Percentiles rank a stretch among this genome's conserved stretches.
Evolutionary conservation across 2,113 vertebrate genomes (phyloP).

Genomic region (Anser brachyrhynchus): DNA sequence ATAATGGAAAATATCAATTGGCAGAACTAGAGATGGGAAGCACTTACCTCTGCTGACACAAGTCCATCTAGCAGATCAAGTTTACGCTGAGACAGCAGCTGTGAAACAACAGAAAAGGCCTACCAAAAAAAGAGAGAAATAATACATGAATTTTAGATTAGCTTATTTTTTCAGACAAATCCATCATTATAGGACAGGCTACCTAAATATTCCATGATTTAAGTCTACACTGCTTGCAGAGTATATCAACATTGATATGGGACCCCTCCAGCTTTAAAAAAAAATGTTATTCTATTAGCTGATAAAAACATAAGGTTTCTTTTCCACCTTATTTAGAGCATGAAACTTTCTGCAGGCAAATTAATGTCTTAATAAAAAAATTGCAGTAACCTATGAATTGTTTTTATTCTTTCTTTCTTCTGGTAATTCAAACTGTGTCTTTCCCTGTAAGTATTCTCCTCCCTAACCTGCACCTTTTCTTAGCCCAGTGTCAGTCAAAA

Average conservation of each 20-base stretch:
- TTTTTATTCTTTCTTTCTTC: not conserved
- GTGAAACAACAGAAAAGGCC: constrained; percentile 93
- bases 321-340: not conserved
- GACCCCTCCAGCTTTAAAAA: not conserved
- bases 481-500: not conserved
- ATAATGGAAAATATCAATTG: not conserved
- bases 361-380: not conserved
- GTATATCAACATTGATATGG: not conserved
- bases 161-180: not conserved
- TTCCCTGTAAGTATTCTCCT: not conserved
- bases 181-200: not conserved
- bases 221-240: not conserved
- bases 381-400: not conserved
- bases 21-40: not conserved
- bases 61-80: constrained; percentile 90
- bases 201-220: not conserved
- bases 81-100: constrained; percentile 85
- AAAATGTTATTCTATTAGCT: not conserved
- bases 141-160: not conserved
- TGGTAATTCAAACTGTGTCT: not conserved
- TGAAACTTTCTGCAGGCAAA: not conserved
- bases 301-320: not conserved
- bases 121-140: constrained; percentile 54
- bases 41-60: constrained; percentile 89
- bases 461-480: not conserved